Conservation (phyloP, 2,888 invertebrate genomes). For the Orthosia gracilis region DNA sequence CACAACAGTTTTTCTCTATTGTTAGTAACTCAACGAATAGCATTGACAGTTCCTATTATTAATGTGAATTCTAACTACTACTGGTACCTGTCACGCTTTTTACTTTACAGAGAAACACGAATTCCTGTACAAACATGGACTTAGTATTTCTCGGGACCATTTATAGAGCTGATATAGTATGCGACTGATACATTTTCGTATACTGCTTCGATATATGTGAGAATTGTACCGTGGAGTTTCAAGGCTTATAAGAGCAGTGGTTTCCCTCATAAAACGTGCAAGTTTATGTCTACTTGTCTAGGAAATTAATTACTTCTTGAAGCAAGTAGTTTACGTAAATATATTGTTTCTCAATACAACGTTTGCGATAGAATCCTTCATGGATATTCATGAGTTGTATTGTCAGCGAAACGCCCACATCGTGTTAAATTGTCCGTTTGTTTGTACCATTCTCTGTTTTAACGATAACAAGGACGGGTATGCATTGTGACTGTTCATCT, state of each 20-base stretch:
- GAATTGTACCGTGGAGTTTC: neutral
- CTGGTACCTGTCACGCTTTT: slow-evolving; percentile 40
- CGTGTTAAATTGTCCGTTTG: slow-evolving; percentile 59
- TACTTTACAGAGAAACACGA: slow-evolving; percentile 36
- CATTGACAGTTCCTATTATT: slow-evolving; percentile 32
- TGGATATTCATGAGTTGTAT: slow-evolving; percentile 70
- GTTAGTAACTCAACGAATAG: slow-evolving; percentile 9
- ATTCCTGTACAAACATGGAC: slow-evolving; percentile 41
- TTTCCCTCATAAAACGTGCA: neutral
- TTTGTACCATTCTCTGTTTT: slow-evolving; percentile 70
- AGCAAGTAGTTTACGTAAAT: slow-evolving; percentile 19
- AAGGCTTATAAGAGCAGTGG: neutral
- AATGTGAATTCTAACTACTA: slow-evolving; percentile 29
- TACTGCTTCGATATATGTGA: neutral
- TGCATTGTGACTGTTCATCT: slow-evolving; percentile 31
- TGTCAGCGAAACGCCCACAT: slow-evolving; percentile 46
- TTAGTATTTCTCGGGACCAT: slow-evolving; percentile 33
- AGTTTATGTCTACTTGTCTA: slow-evolving; percentile 5
- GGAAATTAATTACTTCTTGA: neutral
- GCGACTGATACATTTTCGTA: slow-evolving; percentile 21
- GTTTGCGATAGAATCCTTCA: slow-evolving; percentile 71
- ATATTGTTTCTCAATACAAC: slow-evolving; percentile 33
- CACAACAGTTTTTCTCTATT: neutral
- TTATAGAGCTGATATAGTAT: slow-evolving; percentile 32
- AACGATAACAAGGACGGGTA: slow-evolving; percentile 72